Conservation (phyloP, 2,797 vertebrate genomes). For the Myoxocephalus aenaeus region DNA sequence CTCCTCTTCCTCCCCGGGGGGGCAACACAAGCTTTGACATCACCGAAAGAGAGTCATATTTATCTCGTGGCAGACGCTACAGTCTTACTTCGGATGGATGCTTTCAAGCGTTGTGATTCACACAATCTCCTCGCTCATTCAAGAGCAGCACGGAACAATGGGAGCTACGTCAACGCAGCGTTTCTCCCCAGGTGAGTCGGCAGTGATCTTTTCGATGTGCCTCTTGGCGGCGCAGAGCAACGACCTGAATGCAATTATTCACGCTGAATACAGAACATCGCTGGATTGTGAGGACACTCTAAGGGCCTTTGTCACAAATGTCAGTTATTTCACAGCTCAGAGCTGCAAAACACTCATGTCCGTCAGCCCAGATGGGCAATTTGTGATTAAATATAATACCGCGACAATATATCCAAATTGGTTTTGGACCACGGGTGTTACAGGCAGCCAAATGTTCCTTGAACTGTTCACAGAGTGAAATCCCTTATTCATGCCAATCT, state of each 20-base stretch:
- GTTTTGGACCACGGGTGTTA: slow-evolving; percentile 49
- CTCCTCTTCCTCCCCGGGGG: slow-evolving; percentile 25
- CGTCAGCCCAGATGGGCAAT: slow-evolving; percentile 42
- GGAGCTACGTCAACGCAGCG: slow-evolving; percentile 44
- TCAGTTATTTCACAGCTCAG: slow-evolving; percentile 27
- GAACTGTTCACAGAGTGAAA: slow-evolving; percentile 46
- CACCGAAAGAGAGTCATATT: slow-evolving; percentile 41
- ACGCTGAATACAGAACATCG: slow-evolving; percentile 32
- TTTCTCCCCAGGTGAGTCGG: slow-evolving; percentile 53
- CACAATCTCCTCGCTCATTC: slow-evolving; percentile 53
- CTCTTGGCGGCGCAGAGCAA: slow-evolving; percentile 40
- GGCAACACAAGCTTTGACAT: slow-evolving; percentile 58
- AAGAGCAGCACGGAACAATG: slow-evolving; percentile 44
- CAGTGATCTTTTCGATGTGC: slow-evolving; percentile 57
- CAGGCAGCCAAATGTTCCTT: slow-evolving; percentile 46
- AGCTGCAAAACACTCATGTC: slow-evolving; percentile 37
- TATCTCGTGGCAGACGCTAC: slow-evolving; percentile 36
- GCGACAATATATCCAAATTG: slow-evolving; percentile 49
- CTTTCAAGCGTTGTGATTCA: slow-evolving; percentile 57
- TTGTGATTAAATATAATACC: slow-evolving; percentile 50
- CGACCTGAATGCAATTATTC: slow-evolving; percentile 60
- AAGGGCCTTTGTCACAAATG: slow-evolving; percentile 22
- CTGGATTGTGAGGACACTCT: slow-evolving; percentile 28
- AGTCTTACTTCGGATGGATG: slow-evolving; percentile 56
- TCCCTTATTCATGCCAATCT: slow-evolving; percentile 57